Conservation (phyloP, 2,888 invertebrate genomes). For the Clivina fossor region DNA sequence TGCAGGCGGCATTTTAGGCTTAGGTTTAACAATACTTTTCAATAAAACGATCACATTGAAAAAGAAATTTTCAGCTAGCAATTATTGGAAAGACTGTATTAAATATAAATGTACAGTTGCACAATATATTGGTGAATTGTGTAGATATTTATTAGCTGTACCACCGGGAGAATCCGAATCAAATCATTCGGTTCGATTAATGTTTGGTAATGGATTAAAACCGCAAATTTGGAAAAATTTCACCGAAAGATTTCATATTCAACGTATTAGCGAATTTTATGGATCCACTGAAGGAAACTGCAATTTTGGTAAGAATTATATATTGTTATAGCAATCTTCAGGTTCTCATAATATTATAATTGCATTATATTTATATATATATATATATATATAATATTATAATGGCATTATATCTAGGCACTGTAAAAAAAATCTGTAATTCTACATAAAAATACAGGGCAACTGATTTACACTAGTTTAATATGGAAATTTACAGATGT, state of each 20-base stretch:
- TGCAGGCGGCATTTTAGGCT: conserved; percentile 85
- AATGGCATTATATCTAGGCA: no score
- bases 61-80: conserved; percentile 89
- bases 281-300: conserved; percentile 98
- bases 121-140: conserved; percentile 90
- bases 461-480: no score
- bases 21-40: conserved; percentile 72
- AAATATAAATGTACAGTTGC: conserved; percentile 87
- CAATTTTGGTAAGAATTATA: conserved; percentile 77
- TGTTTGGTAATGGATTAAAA: conserved; percentile 93
- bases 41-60: conserved; percentile 82
- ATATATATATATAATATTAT: no score
- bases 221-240: conserved; percentile 94
- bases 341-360: no score
- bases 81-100: conserved; percentile 92
- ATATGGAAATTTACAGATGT: no score
- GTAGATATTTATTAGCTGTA: conserved; percentile 78
- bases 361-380: no score
- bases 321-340: no score
- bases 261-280: conserved; percentile 84
- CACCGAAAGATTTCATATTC: conserved; percentile 65
- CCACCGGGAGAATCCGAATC: conserved; percentile 63
- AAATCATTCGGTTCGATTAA: conserved; percentile 73
- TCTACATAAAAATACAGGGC: no score
- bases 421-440: no score